These are phyloP conservation scores for Petrolisthes cinctipes DNA, from an alignment of 2,888 invertebrate species.

Conservation along the genomic window DNA sequence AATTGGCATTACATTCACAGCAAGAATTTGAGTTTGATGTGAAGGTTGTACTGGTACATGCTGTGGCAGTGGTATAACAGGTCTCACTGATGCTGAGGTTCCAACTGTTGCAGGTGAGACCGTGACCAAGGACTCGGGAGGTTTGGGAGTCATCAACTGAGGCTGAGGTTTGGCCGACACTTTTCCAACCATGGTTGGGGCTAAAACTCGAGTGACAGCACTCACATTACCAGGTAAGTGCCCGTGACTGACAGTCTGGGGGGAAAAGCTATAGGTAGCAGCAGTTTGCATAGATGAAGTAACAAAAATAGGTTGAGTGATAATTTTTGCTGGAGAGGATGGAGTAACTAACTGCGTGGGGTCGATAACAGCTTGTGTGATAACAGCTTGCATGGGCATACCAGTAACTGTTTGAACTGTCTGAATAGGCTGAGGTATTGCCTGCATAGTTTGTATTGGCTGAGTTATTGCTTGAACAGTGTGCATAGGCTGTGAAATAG, in stretches of 20 bases:
- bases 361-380: slow-evolving; percentile 56
- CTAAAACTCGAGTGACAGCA: slow-evolving; percentile 52
- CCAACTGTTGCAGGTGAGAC: slow-evolving; percentile 52
- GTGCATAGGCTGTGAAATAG: slow-evolving; percentile 49
- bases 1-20: slow-evolving; percentile 60
- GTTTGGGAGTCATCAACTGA: slow-evolving; percentile 48
- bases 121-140: slow-evolving; percentile 50
- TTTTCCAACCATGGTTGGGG: slow-evolving; percentile 53
- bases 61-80: slow-evolving; percentile 52
- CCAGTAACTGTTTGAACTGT: slow-evolving; percentile 43
- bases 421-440: slow-evolving; percentile 48
- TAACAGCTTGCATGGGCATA: slow-evolving; percentile 48
- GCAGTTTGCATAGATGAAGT: slow-evolving; percentile 59
- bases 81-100: slow-evolving; percentile 28
- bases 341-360: slow-evolving; percentile 59
- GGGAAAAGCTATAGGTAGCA: slow-evolving; percentile 46
- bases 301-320: slow-evolving; percentile 64
- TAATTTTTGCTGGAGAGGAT: slow-evolving; percentile 59
- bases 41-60: slow-evolving; percentile 31
- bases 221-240: slow-evolving; percentile 50
- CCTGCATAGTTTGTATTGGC: slow-evolving; percentile 54
- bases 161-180: slow-evolving; percentile 56
- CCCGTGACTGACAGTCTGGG: slow-evolving; percentile 39
- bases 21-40: slow-evolving; percentile 57
- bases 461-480: slow-evolving; percentile 60